Evolutionary conservation across 2,113 vertebrate genomes (phyloP).

Genomic region (Pseudorectes ferrugineus): DNA sequence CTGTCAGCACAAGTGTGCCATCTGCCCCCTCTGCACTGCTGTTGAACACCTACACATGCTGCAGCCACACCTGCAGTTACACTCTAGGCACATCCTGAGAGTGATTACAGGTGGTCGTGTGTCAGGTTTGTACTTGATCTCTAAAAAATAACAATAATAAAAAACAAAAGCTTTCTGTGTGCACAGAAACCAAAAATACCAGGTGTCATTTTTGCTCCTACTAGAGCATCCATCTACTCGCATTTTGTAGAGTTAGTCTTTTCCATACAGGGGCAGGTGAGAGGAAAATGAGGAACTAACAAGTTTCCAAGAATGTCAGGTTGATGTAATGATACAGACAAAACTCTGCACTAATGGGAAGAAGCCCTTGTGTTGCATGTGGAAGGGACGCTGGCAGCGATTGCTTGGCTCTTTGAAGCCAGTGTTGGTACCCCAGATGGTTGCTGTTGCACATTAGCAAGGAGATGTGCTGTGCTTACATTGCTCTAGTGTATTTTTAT

Average conservation of each 20-base stretch:
- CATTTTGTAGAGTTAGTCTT: neutral
- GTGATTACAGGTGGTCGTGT: rapidly evolving
- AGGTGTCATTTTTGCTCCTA: neutral
- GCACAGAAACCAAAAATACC: neutral
- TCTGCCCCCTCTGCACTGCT: neutral
- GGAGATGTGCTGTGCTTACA: neutral
- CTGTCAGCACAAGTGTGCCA: neutral
- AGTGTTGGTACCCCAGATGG: neutral
- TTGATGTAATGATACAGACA: neutral
- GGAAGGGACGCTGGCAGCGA: neutral
- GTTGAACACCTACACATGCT: rapidly evolving
- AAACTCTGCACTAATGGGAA: neutral
- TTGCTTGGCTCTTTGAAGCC: neutral
- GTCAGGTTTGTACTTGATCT: neutral
- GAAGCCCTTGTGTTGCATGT: neutral
- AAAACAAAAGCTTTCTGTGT: neutral
- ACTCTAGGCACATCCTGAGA: neutral
- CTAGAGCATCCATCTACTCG: neutral
- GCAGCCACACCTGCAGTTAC: neutral
- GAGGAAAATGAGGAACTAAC: neutral
- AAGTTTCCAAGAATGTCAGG: neutral
- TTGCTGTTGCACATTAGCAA: neutral
- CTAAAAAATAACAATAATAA: neutral
- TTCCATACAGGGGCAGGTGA: neutral
- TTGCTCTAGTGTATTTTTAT: constrained; percentile 23